These are phyloP conservation scores for Sussaba pulchella DNA, from an alignment of 2,888 invertebrate species.

Conservation along the genomic window DNA sequence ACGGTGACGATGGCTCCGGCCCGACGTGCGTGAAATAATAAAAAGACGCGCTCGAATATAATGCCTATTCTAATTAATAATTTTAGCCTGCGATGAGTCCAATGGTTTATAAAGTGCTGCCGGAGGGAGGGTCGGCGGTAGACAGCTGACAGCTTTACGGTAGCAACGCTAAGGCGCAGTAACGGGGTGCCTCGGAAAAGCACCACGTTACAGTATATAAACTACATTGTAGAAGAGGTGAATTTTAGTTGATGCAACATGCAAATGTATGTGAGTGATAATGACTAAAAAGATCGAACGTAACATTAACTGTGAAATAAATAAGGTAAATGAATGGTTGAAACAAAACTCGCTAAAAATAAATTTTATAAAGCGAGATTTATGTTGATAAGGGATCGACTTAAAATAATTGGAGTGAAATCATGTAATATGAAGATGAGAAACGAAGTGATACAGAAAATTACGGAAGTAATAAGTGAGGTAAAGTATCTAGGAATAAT, in stretches of 20 bases:
- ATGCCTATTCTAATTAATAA: no score
- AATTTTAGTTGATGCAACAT: neutral
- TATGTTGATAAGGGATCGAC: neutral
- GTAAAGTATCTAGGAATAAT: neutral
- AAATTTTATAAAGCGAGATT: neutral
- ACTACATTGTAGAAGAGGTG: neutral
- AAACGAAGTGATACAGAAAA: neutral
- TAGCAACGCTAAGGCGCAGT: no score
- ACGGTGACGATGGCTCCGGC: no score
- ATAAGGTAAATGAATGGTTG: neutral
- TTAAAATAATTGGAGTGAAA: neutral
- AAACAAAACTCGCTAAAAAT: neutral
- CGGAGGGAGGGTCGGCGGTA: no score
- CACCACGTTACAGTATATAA: no score
- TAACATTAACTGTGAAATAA: neutral
- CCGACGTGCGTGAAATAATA: no score
- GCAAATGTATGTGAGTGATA: neutral
- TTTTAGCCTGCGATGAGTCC: no score
- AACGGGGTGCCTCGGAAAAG: no score
- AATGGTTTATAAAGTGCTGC: no score
- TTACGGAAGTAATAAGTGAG: no score
- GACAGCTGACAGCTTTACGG: no score
- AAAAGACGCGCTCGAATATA: no score
- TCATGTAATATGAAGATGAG: neutral
- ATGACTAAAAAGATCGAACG: neutral